Percentiles rank a stretch among this genome's conserved stretches.
phyloP scores from a whole-genome alignment of 1,140 invertebrate species.

The Drosophila triauraria region DNA sequence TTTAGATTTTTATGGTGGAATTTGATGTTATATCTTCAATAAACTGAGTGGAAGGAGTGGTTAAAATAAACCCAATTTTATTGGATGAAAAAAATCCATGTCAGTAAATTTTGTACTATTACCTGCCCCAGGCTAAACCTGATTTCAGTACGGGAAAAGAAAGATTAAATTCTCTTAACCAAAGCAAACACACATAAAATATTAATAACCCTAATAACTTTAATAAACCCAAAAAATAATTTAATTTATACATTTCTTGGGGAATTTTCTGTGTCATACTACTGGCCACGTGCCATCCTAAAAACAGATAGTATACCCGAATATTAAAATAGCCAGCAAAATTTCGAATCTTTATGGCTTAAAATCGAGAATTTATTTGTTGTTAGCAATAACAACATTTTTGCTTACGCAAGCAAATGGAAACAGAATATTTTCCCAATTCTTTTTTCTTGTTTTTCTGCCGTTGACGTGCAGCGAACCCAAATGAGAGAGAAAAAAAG shows the following conservation, averaged over 20 bases:
- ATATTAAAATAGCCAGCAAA: constrained; percentile 40
- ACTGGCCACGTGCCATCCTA: constrained; percentile 39
- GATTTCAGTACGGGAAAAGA: neutral
- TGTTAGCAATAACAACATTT: constrained; percentile 55
- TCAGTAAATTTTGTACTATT: neutral
- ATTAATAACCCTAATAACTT: constrained; percentile 2
- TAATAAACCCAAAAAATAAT: neutral
- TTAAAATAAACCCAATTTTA: neutral
- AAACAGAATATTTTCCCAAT: constrained; percentile 52
- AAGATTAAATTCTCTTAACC: constrained; percentile 1
- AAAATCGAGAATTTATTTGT: constrained; percentile 77
- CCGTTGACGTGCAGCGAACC: constrained; percentile 58
- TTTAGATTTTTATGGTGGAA: constrained; percentile 1
- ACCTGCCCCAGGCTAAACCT: neutral
- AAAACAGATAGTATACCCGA: constrained; percentile 24
- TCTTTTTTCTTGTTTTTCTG: constrained; percentile 19
- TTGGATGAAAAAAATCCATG: neutral
- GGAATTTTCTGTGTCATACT: constrained; percentile 37
- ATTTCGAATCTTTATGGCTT: constrained; percentile 62
- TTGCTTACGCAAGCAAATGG: constrained; percentile 73
- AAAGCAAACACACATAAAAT: neutral
- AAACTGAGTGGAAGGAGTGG: too few relatives aligned
- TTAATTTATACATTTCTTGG: constrained; percentile 1
- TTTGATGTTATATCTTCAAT: neutral
- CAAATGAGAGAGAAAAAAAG: constrained; percentile 10